Evolutionary conservation across 2,797 vertebrate species (phyloP).

Genomic region (Hydrolagus colliei): DNA sequence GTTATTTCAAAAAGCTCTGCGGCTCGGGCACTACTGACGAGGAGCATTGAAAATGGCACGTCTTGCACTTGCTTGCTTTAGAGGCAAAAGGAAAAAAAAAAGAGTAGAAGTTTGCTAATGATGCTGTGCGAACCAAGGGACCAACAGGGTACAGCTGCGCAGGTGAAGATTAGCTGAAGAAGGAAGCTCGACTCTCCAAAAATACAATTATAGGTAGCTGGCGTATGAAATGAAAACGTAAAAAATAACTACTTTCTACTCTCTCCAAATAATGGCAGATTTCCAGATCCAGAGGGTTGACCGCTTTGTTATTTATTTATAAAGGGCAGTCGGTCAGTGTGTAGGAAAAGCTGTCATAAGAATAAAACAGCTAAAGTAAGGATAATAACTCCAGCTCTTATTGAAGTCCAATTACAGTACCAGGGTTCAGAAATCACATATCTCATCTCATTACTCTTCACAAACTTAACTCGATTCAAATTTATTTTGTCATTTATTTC

Average conservation of each 20-base stretch:
- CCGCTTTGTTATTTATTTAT: conserved; percentile 21
- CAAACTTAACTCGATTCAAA: neutral
- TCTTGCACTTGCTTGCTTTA: neutral
- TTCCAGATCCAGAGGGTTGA: neutral
- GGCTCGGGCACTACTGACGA: neutral
- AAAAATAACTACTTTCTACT: neutral
- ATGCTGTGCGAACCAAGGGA: neutral
- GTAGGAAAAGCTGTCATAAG: conserved; percentile 16
- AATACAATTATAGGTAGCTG: neutral
- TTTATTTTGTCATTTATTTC: neutral
- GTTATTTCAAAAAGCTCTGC: conserved; percentile 1
- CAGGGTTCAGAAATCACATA: too few species aligned
- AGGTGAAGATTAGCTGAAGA: neutral
- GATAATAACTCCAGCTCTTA: neutral
- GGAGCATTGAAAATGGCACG: neutral
- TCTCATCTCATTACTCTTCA: neutral
- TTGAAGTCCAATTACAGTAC: neutral
- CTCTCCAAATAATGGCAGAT: neutral
- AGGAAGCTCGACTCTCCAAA: neutral
- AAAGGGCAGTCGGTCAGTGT: neutral
- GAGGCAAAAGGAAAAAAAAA: neutral
- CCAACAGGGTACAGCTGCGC: neutral
- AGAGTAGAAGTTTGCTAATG: neutral
- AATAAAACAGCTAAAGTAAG: neutral
- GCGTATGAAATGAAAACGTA: neutral